Percentiles rank a stretch among this genome's conserved stretches.
Evolutionary conservation across 2,113 vertebrate species (phyloP).

Genomic region (Scophthalmus maximus): DNA sequence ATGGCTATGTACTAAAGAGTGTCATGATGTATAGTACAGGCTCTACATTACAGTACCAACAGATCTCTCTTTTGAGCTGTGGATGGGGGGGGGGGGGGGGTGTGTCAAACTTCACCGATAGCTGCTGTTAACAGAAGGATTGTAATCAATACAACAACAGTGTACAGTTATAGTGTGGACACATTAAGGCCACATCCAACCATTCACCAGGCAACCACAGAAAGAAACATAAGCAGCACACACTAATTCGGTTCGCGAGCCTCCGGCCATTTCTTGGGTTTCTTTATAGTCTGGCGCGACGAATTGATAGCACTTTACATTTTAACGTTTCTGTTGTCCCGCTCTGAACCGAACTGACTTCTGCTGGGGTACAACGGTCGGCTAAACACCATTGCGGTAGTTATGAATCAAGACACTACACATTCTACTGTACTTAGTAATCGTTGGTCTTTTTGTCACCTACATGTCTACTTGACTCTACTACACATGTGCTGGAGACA

Average conservation of each 20-base stretch:
- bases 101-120: constrained; percentile 12
- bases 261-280: neutral
- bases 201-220: neutral
- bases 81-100: too few species aligned
- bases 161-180: constrained; percentile 10
- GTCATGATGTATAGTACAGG: constrained; percentile 41
- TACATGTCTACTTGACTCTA: neutral
- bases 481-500: too few species aligned
- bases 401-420: too few species aligned
- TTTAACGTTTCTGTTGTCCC: constrained; percentile 18
- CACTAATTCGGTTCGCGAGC: constrained; percentile 23
- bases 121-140: constrained; percentile 20
- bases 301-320: constrained; percentile 19
- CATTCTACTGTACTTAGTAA: too few species aligned
- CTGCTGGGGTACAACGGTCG: constrained; percentile 11
- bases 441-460: neutral
- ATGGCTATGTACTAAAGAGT: constrained; percentile 79
- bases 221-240: constrained; percentile 3
- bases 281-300: constrained; percentile 21
- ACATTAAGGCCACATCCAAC: neutral
- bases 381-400: neutral
- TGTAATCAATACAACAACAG: constrained; percentile 22
- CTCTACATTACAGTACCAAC: too few species aligned
- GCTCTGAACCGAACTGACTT: constrained; percentile 31
- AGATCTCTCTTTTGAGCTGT: too few species aligned